Evolutionary conservation across 2,797 vertebrate genomes (phyloP).

Genomic region (Leptatherina wallacei): DNA sequence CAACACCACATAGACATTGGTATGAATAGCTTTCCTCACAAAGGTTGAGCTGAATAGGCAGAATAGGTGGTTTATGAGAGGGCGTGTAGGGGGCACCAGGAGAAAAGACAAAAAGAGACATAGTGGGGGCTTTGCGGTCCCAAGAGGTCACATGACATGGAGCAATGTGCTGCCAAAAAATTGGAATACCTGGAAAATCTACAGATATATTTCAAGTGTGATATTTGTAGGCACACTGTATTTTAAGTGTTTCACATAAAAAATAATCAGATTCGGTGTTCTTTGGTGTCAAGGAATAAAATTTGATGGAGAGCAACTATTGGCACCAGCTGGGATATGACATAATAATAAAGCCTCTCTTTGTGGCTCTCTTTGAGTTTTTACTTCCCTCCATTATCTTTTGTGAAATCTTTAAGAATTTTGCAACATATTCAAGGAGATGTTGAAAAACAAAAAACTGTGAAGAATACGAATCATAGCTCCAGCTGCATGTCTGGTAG

Average conservation of each 20-base stretch:
- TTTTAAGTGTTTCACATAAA: neutral
- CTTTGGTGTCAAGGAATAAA: neutral
- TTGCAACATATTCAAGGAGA: neutral
- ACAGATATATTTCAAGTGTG: neutral
- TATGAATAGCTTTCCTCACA: conserved; percentile 71
- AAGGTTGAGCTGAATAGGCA: conserved; percentile 76
- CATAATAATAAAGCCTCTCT: neutral
- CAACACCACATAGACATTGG: conserved; percentile 53
- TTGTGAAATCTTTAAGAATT: neutral
- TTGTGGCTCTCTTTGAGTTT: neutral
- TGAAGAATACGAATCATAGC: conserved; percentile 1
- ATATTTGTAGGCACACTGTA: neutral
- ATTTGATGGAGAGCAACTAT: neutral
- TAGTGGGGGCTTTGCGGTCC: conserved; percentile 53
- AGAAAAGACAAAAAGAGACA: conserved; percentile 59
- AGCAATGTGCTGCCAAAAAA: conserved; percentile 38
- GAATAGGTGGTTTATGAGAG: conserved; percentile 66
- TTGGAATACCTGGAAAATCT: conserved; percentile 7
- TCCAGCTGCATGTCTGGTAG: conserved; percentile 18
- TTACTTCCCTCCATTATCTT: neutral
- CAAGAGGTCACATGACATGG: conserved; percentile 44
- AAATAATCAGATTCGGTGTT: neutral
- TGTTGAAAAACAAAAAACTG: neutral
- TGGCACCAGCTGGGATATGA: neutral
- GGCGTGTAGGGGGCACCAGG: conserved; percentile 58